Conservation (phyloP, 2,113 vertebrate genomes). For the Hydrochoerus hydrochaeris region DNA sequence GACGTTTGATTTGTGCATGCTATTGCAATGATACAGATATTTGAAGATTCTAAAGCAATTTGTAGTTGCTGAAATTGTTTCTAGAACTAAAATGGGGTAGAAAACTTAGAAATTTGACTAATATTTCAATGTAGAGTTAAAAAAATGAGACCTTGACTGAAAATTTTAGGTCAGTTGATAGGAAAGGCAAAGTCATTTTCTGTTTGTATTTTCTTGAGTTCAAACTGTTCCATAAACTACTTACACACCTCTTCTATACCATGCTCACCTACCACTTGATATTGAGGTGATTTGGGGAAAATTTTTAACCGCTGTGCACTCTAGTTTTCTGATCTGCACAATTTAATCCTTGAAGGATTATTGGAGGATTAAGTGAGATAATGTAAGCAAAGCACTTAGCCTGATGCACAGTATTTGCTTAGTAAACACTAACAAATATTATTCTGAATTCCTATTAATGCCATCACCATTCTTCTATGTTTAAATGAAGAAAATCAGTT, state of each 20-base stretch:
- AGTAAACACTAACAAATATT: background rate
- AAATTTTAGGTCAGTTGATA: background rate
- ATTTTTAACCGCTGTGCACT: background rate
- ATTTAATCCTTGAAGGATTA: background rate
- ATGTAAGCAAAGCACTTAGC: background rate
- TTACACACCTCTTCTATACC: background rate
- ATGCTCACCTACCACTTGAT: background rate
- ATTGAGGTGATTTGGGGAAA: background rate
- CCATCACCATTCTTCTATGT: background rate
- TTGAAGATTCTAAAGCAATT: constrained; percentile 37
- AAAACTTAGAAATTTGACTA: background rate
- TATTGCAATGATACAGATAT: background rate
- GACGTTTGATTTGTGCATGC: background rate
- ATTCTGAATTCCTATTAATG: background rate
- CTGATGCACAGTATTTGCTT: background rate
- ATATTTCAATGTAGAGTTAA: background rate
- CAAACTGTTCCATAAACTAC: constrained; percentile 15
- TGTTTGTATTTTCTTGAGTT: constrained; percentile 30
- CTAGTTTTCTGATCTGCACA: constrained; percentile 14
- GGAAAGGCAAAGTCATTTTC: constrained; percentile 38
- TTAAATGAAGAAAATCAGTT: constrained; percentile 25
- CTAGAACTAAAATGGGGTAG: background rate
- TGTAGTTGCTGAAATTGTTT: constrained; percentile 22
- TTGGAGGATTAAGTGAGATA: background rate
- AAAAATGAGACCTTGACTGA: background rate